Evolutionary conservation across 2,113 vertebrate species (phyloP), one percentile per base, ranked within the genome.

Genomic region (Nannospalax galili): DNA sequence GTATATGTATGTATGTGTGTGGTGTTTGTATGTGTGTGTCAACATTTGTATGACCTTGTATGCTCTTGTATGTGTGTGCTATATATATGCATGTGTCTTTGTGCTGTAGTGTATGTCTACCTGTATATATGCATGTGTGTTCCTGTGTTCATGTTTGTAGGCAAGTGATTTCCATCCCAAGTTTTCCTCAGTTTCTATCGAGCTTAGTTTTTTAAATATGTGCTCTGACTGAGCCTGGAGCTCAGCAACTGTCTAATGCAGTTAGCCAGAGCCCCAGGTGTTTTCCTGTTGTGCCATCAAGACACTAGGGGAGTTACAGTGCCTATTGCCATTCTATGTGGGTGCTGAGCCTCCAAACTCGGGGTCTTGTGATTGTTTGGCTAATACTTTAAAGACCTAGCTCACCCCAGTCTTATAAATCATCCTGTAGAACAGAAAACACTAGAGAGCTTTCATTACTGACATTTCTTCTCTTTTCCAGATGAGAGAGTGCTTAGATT

Each of bases 401-500:
- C 10, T 22, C 9, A 14, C 9, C 2, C 10, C 17, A 22, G 2
- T 5, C 9, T 1, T 35, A n/a, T 6, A 69, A 17, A 85, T 28
- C 52, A 14, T 24, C 1, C 24, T 56, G 45, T 10, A 70, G 12
- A 37, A 52, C 75, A 28, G 37, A 26, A 35, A 65, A 16, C 58
- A 19, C 5, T 10, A 9, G 30, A 5, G 1, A 14, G 3, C 45
- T 69, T 28, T 14, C 6, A 4, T 64, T 64, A 40, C 22, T n/a
- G 45, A 45, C 3, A 45, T 30, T 81, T 56, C 1, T 2, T 12
- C 2, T 19, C 1, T 28, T 73, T 64, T 45, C n/a, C 60, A 58
- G 26, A 1, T 37, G 4, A 40, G 2, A n/a, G 2, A 9, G 3
- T 22, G 2, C 28, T 40, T 45, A 32, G 74, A 35, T 4, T 28